Base-by-base conservation (phyloP, 1,140 invertebrate genomes). In the Zaprionus taronus region DNA sequence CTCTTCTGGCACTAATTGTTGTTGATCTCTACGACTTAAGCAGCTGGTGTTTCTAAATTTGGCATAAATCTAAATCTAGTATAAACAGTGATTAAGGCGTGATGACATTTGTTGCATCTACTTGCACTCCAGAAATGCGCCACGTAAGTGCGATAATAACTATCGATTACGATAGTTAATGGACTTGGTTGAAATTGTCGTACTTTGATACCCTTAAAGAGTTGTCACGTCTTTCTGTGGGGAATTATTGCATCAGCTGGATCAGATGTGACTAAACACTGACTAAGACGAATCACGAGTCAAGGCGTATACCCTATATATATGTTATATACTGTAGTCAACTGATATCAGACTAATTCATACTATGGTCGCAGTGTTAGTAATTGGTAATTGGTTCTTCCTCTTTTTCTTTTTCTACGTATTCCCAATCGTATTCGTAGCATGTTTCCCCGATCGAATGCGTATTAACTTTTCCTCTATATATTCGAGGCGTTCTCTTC, bases 331-430 rank as follows among this genome's bases (percentile, higher is more conserved):
- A 57, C 9, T 44, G 15, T 57, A 67, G 15, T 62, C 53, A 60
- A 38, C 70, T 72, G 70, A 72, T 72, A 72, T 31, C 38, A 73
- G 56, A 36, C 47, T 61, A 61, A 68, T 73, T 73, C 56, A 28
- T 38, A 47, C n/a, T 47, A 44, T 31, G 38, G 34, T 34, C 24
- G 22, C 12, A 17, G 24, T 34, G 34, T 66, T 66, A 34, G 20
- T 28, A 67, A 49, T 20, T 49, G 7, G 17, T 11, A 67, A 49
- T 20, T 49, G 7, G 7, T 11, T 49, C 17, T 47, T 20, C 44
- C n/a, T 47, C 44, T 47, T 4, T 0, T 51, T 17, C 41, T 17
- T 17, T n/a, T 47, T 6, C 41, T 44, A 17, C n/a, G 7, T 20
- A 47, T 47, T 17, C n/a, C 15, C 47, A 51, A 1, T 51, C 47